Evolutionary conservation across 2,113 vertebrate species (phyloP).

Genomic region (Chloropsis hardwickii): DNA sequence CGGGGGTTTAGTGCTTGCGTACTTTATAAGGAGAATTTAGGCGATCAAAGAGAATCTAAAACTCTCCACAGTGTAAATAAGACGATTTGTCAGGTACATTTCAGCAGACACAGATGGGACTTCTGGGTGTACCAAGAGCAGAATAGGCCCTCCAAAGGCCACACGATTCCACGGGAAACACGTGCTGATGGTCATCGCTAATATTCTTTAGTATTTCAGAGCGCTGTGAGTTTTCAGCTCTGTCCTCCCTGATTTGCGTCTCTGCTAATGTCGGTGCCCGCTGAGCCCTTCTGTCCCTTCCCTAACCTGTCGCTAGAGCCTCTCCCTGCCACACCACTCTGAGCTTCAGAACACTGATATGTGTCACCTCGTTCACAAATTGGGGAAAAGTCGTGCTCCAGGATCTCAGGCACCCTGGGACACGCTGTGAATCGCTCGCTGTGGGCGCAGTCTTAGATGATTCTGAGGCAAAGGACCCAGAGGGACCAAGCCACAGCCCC

Average conservation of each 20-base stretch:
- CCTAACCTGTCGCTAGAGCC: neutral
- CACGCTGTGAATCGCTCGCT: neutral
- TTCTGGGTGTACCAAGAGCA: neutral
- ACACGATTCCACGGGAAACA: neutral
- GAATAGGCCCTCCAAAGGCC: neutral
- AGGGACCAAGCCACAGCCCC: neutral
- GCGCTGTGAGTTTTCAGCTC: neutral
- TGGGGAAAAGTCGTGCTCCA: neutral
- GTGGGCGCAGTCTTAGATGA: too few relatives aligned
- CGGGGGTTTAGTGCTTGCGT: neutral
- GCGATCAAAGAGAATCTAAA: neutral
- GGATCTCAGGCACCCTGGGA: neutral
- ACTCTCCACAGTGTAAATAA: neutral
- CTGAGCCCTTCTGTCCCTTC: neutral
- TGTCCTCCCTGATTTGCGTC: neutral
- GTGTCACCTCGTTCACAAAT: neutral
- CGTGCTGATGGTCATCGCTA: fast-evolving
- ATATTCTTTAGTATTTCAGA: neutral
- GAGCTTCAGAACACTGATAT: neutral
- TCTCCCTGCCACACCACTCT: neutral
- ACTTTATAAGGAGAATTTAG: conserved; percentile 27
- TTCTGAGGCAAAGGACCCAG: neutral
- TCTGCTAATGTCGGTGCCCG: neutral
- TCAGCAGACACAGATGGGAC: neutral
- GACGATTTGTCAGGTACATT: neutral